Conservation (phyloP, 2,113 vertebrate genomes). For the Pitta sordida region DNA sequence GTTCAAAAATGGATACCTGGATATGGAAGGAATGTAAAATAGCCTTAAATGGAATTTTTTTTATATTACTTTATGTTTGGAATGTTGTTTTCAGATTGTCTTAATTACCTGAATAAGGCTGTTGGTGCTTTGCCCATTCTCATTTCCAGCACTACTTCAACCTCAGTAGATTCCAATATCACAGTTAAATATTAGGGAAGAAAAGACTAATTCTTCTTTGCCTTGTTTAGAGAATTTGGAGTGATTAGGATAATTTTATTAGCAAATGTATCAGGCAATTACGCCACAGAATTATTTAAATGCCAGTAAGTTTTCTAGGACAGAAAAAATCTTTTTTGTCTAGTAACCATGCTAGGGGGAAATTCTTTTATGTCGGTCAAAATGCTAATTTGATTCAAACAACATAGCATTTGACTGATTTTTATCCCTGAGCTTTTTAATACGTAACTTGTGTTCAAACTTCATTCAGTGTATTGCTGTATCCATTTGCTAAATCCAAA, state of each 20-base stretch:
- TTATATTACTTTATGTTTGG: not conserved
- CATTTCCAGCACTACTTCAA: not conserved
- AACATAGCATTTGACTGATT: not conserved
- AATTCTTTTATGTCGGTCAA: not conserved
- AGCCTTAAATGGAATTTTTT: not conserved
- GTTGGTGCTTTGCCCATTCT: not conserved
- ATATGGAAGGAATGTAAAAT: not conserved
- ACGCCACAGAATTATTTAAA: not conserved
- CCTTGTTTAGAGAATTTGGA: not conserved
- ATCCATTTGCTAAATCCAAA: not conserved
- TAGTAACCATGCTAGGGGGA: not conserved
- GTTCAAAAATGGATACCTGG: not conserved
- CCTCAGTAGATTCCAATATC: not conserved
- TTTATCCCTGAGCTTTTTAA: not conserved
- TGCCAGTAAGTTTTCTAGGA: not conserved
- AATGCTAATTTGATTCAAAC: not conserved
- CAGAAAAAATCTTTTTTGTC: not conserved
- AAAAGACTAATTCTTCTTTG: not conserved
- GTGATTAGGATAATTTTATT: not conserved
- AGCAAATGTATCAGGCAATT: not conserved
- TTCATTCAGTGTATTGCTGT: not conserved
- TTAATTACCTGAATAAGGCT: not conserved
- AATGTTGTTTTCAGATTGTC: not conserved
- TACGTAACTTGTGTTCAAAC: not conserved
- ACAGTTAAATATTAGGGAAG: not conserved